Conservation (phyloP, 2,113 vertebrate species). For the Peromyscus leucopus region DNA sequence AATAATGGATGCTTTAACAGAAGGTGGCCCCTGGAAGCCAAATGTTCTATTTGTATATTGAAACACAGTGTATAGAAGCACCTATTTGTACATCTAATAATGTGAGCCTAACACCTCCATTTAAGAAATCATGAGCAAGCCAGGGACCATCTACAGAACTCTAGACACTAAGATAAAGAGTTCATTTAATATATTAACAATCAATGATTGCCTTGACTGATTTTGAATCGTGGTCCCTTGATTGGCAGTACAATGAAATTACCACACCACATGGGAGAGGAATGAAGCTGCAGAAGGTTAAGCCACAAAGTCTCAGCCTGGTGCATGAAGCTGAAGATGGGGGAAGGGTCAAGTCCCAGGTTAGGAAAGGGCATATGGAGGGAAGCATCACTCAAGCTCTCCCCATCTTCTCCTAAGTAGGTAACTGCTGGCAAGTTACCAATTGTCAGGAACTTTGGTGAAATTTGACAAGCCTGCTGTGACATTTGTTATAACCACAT, state of each 20-base stretch:
- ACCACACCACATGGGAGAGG: rapidly evolving
- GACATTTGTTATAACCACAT: slow-evolving; percentile 37
- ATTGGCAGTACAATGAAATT: neutral
- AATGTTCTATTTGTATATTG: rapidly evolving
- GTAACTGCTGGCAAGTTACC: neutral
- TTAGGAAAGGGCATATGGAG: neutral
- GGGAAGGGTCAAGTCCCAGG: too few species aligned
- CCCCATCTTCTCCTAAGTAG: neutral
- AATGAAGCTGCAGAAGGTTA: neutral
- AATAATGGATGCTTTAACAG: neutral
- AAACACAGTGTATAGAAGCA: neutral
- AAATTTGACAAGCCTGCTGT: neutral
- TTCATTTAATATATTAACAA: neutral
- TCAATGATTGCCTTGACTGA: neutral
- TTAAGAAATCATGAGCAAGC: neutral
- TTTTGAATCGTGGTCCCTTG: neutral
- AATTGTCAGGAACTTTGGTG: neutral
- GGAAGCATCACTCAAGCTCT: rapidly evolving
- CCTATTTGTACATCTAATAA: neutral
- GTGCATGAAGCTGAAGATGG: rapidly evolving
- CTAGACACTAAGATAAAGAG: rapidly evolving
- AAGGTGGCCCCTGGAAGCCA: neutral
- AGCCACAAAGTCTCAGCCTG: neutral
- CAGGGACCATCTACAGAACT: neutral
- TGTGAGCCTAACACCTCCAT: neutral